Evolutionary conservation across 2,888 invertebrate species (phyloP), one percentile per base, ranked within the genome.

Genomic region (Hirudinaria manillensis): DNA sequence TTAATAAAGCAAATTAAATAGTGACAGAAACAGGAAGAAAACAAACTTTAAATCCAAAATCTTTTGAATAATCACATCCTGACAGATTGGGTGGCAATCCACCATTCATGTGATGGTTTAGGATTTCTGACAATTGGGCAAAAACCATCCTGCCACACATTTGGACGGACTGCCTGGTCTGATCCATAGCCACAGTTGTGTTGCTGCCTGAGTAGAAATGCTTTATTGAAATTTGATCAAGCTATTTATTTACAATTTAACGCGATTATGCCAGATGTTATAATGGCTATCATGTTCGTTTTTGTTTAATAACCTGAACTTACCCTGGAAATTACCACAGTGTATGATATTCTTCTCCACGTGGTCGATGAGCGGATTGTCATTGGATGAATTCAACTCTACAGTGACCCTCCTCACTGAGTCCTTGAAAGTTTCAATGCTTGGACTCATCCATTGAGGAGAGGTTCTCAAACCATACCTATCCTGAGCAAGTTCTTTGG

Each of bases 31-130:
- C 4, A 32, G 16, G 0, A 34, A 34, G 13, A n/a, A 68, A 24
- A 34, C 68, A 21, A 65, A 72, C 81, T 74, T 81, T 81, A 77
- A 81, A 80, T 7, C 81, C 81, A 55, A 81, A 80, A 75, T 81
- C 80, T 0, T 75, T 61, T 27, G 67, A 76, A 24, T 77, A 51
- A 70, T 81, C 80, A 53, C 78, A 75, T 13, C 81, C 81, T 70
- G 77, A 71, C 7, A 81, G 77, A 70, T 81, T 81, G 34, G 81
- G 81, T 27, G 81, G 78, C 21, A 81, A 76, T 3, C 80, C 80
- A 36, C 78, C 74, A 72, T 77, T 81, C 68, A 79, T 76, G 13
- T 77, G 77, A 38, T 70, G 70, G 66, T 81, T 81, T 21, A 81
- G 77, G 19, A 81, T 76, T 75, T 81, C 81, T 16, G 78, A 75